These are phyloP conservation scores for Copidosoma floridanum DNA, from an alignment of 1,140 invertebrate species.

Conservation along the genomic window DNA sequence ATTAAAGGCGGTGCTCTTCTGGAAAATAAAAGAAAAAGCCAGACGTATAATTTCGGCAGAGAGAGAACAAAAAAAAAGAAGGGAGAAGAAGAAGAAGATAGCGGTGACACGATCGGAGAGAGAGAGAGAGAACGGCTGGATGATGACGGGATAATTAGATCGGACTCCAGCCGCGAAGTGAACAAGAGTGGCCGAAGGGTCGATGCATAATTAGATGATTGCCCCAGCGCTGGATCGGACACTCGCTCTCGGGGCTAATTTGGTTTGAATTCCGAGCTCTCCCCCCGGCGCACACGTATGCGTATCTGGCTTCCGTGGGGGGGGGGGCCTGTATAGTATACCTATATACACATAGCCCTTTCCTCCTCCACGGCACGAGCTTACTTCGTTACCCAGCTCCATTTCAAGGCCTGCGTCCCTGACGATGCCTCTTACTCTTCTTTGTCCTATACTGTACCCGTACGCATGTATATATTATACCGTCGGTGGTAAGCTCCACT, in stretches of 20 bases:
- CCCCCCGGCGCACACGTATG: background rate
- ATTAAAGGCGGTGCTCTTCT: background rate
- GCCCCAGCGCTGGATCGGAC: slow-evolving; percentile 10
- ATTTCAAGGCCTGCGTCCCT: background rate
- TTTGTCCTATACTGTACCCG: background rate
- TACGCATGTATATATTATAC: background rate
- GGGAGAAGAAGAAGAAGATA: background rate
- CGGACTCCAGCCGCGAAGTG: slow-evolving; percentile 21
- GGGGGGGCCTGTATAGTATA: no score
- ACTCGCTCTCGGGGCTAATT: background rate
- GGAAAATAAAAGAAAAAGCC: no score
- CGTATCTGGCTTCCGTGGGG: background rate
- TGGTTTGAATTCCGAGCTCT: slow-evolving; percentile 1
- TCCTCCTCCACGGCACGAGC: background rate
- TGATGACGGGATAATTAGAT: slow-evolving; percentile 22
- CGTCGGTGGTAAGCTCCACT: no score
- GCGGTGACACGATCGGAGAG: no score
- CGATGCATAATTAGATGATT: slow-evolving; percentile 28
- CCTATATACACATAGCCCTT: background rate
- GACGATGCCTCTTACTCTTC: background rate
- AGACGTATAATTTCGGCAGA: background rate
- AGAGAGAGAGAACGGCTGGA: background rate
- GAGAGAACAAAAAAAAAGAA: background rate
- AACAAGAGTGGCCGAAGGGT: slow-evolving; percentile 9
- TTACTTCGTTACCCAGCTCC: background rate